These are phyloP conservation scores for Cuniculus paca DNA, from an alignment of 2,797 vertebrate species.

Conservation along the genomic window DNA sequence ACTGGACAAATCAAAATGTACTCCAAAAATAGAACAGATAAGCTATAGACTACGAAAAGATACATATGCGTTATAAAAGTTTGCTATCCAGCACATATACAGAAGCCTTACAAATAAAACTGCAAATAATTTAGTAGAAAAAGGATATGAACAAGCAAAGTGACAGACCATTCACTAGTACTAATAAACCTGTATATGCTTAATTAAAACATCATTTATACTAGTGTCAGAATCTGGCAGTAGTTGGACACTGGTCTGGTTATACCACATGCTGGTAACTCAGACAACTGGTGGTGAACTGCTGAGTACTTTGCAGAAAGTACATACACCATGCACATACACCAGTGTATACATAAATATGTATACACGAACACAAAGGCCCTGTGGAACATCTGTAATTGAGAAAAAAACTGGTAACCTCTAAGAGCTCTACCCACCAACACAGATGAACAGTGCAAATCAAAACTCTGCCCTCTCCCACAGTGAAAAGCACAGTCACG, in stretches of 20 bases:
- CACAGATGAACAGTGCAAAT: neutral
- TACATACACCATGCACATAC: neutral
- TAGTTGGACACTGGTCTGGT: neutral
- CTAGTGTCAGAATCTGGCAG: neutral
- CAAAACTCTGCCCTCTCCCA: neutral
- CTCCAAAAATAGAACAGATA: neutral
- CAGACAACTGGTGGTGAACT: neutral
- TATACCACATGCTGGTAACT: neutral
- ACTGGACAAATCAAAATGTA: constrained; percentile 12
- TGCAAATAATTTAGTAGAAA: constrained; percentile 1
- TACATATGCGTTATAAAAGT: neutral
- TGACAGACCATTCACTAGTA: neutral
- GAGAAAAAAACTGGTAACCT: neutral
- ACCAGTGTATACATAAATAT: neutral
- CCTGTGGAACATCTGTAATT: neutral
- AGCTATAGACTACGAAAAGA: neutral
- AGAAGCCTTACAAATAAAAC: constrained; percentile 6
- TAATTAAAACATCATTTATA: neutral
- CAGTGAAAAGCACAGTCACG: neutral
- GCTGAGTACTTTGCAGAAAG: neutral
- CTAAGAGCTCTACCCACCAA: neutral
- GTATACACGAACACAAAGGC: neutral
- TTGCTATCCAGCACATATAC: neutral
- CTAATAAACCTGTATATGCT: neutral
- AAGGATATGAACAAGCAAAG: constrained; percentile 2